A percentile compares a stretch with the other conserved stretches of the same genome.
phyloP scores from a whole-genome alignment of 2,797 vertebrate species.

The Paramormyrops hopkinsi region DNA sequence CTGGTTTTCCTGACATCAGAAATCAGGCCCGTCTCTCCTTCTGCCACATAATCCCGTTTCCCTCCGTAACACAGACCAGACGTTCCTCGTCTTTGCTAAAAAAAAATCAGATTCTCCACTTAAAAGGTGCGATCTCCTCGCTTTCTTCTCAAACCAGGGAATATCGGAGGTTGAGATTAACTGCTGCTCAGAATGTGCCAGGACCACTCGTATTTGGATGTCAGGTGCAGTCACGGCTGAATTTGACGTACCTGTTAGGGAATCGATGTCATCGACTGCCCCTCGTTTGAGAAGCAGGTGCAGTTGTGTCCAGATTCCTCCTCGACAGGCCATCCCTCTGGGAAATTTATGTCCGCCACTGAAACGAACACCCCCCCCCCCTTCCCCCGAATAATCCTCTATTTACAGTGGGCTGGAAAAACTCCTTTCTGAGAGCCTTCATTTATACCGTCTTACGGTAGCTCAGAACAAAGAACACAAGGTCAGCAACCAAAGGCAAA shows the following conservation, averaged over 20 bases:
- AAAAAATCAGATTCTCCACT: conserved; percentile 3
- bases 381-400: conserved; percentile 30
- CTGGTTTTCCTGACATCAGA: background rate
- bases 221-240: conserved; percentile 40
- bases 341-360: conserved; percentile 39
- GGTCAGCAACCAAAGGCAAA: background rate
- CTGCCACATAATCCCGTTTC: background rate
- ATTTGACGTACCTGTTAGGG: conserved; percentile 44
- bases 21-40: background rate
- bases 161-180: conserved; percentile 46
- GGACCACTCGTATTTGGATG: conserved; percentile 40
- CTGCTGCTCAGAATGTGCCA: conserved; percentile 44
- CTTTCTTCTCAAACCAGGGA: conserved; percentile 35
- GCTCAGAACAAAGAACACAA: background rate
- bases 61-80: background rate
- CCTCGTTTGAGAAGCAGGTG: conserved; percentile 35
- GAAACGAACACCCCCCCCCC: conserved; percentile 33
- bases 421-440: background rate
- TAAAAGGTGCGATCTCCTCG: conserved; percentile 29
- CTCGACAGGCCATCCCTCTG: conserved; percentile 35
- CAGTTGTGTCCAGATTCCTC: conserved; percentile 35
- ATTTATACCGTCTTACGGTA: background rate
- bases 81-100: conserved; percentile 34
- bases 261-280: conserved; percentile 51
- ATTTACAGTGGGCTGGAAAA: conserved; percentile 54